Percentiles rank a stretch among this genome's conserved stretches.
Evolutionary conservation across 2,113 vertebrate genomes (phyloP).

Genomic region (sheep (Ovis aries)): ARS-UI_Ramb_v3.0 NC_056054.1:5766001-5766500

Average conservation of each 20-base stretch:
- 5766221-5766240: fast-evolving
- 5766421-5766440: fast-evolving
- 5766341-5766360: not conserved
- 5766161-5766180: fast-evolving
- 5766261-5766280: not conserved
- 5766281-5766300: fast-evolving
- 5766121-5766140: not conserved
- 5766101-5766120: not conserved
- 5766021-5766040: fast-evolving
- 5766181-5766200: not conserved
- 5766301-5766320: fast-evolving
- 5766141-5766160: not conserved
- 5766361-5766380: fast-evolving
- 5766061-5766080: not conserved
- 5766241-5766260: not conserved
- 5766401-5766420: not conserved
- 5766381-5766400: not conserved
- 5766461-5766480: not conserved
- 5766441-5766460: not conserved
- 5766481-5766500: not conserved
- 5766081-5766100: not conserved
- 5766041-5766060: fast-evolving
- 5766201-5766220: not conserved
- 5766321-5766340: not conserved
- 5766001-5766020: not conserved